Evolutionary conservation across 2,888 invertebrate genomes (phyloP).

Genomic region (Hemaris fuciformis): DNA sequence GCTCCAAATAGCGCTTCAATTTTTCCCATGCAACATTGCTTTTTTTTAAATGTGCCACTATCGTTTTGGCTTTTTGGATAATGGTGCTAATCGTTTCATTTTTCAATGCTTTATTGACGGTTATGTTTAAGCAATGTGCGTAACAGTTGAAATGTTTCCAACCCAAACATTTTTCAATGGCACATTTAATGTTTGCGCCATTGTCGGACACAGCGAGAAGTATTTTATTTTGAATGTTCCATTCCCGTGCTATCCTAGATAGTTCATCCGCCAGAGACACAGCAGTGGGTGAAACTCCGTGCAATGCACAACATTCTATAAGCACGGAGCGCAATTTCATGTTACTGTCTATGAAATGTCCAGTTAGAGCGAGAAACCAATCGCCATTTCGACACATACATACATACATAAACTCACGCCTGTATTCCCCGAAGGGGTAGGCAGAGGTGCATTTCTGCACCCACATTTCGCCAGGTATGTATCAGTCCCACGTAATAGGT

Average conservation of each 20-base stretch:
- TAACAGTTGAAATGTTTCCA: constrained; percentile 18
- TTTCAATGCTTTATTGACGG: constrained; percentile 9
- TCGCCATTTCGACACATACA: too few relatives aligned
- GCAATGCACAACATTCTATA: constrained; percentile 8
- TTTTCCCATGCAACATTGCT: constrained; percentile 15
- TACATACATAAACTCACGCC: too few relatives aligned
- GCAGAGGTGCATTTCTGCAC: too few relatives aligned
- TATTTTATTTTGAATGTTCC: not conserved
- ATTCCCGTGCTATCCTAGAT: not conserved
- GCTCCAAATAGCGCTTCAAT: constrained; percentile 13
- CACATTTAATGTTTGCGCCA: constrained; percentile 22
- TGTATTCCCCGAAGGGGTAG: too few relatives aligned
- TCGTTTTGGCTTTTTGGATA: constrained; percentile 13
- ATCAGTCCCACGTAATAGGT: too few relatives aligned
- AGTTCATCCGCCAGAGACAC: constrained; percentile 6
- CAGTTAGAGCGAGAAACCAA: constrained; percentile 7
- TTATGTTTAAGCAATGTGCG: constrained; percentile 13
- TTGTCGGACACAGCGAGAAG: not conserved
- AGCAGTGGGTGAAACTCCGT: constrained; percentile 1
- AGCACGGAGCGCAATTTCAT: constrained; percentile 7
- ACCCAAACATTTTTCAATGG: constrained; percentile 10
- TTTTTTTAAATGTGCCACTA: constrained; percentile 14
- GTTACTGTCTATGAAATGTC: constrained; percentile 10
- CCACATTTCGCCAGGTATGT: too few relatives aligned
- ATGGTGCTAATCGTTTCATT: not conserved